Percentiles rank a stretch among this genome's conserved stretches.
Evolutionary conservation across 2,888 invertebrate species (phyloP).

Genomic region (Agelastica alni): DNA sequence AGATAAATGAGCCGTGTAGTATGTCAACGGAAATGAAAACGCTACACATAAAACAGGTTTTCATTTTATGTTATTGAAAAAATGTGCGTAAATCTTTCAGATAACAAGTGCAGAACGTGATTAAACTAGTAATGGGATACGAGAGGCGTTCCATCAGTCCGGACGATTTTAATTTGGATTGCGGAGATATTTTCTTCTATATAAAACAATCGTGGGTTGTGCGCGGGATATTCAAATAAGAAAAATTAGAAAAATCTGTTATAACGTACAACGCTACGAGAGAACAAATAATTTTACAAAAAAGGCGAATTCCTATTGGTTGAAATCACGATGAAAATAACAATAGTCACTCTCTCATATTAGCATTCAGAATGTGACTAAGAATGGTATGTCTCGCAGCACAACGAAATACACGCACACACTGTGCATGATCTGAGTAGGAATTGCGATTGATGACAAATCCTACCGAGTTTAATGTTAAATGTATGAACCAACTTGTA

Average conservation of each 20-base stretch:
- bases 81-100: constrained; percentile 14
- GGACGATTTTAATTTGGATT: neutral
- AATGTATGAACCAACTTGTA: constrained; percentile 16
- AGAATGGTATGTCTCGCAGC: constrained; percentile 22
- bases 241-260: too few species aligned
- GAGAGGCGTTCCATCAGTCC: constrained; percentile 1
- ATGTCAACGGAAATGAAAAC: constrained; percentile 8
- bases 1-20: neutral
- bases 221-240: too few species aligned
- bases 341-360: constrained; percentile 5
- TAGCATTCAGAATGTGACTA: constrained; percentile 26
- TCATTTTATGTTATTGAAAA: constrained; percentile 1
- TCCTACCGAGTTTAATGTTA: constrained; percentile 13
- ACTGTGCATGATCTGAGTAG: constrained; percentile 22
- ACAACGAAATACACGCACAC: constrained; percentile 26
- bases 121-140: constrained; percentile 10
- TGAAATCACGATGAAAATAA: constrained; percentile 16
- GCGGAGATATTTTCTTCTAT: too few species aligned
- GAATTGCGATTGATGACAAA: constrained; percentile 27
- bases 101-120: constrained; percentile 5
- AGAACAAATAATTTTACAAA: too few species aligned
- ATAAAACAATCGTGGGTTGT: too few species aligned
- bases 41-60: constrained; percentile 5
- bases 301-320: constrained; percentile 4
- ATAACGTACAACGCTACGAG: too few species aligned